Conservation (phyloP, 64 coral and sea anemone genomes). For the Montipora cactus region DNA sequence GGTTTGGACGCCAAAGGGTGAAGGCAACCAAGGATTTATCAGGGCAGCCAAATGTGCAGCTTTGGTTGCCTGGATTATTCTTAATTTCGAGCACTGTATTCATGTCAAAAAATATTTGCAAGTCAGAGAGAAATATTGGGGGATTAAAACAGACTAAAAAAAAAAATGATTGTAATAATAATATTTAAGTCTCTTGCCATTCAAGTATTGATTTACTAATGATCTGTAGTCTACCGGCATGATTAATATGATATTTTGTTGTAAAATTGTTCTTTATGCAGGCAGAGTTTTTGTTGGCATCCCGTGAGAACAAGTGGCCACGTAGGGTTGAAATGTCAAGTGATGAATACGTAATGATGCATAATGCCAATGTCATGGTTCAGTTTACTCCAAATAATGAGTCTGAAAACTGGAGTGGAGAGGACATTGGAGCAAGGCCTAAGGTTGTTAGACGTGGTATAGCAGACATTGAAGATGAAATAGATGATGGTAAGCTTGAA, state of each 20-base stretch:
- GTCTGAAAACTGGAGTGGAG: slow-evolving; percentile 88
- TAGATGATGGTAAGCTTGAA: slow-evolving; percentile 84
- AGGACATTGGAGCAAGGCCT: slow-evolving; percentile 81
- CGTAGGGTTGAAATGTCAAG: slow-evolving; percentile 76
- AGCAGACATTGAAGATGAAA: slow-evolving; percentile 87
- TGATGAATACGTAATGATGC: slow-evolving; percentile 89
- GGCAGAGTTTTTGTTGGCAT: slow-evolving; percentile 77
- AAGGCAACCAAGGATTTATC: too few relatives aligned
- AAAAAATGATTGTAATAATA: too few relatives aligned
- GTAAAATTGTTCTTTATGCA: slow-evolving; percentile 30
- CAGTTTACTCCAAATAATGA: slow-evolving; percentile 75
- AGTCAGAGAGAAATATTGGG: too few relatives aligned
- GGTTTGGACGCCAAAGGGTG: too few relatives aligned
- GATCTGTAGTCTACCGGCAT: too few relatives aligned
- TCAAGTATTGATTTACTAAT: too few relatives aligned
- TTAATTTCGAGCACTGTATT: too few relatives aligned
- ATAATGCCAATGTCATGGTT: slow-evolving; percentile 98
- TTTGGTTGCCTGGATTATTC: too few relatives aligned
- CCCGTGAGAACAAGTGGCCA: slow-evolving; percentile 86
- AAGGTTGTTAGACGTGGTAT: slow-evolving; percentile 89
- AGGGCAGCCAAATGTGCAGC: too few relatives aligned
- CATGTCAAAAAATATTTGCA: too few relatives aligned
- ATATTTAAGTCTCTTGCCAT: too few relatives aligned
- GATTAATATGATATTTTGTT: not conserved
- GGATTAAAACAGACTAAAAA: too few relatives aligned